phyloP scores from a whole-genome alignment of 1,140 invertebrate genomes.

The Papilio xuthus region DNA sequence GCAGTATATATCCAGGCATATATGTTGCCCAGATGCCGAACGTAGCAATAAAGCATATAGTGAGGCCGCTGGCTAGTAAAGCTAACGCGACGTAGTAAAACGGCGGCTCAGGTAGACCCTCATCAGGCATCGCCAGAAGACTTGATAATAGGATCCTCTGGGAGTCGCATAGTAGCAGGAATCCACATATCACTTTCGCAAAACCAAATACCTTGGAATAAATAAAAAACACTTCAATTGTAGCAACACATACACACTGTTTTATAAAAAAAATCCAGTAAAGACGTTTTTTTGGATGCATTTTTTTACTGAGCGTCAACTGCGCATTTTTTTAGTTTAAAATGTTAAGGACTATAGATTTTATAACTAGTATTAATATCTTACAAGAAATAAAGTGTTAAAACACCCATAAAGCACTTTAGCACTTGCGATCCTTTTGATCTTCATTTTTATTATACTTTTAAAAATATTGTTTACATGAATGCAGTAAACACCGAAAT shows the following conservation, averaged over 20 bases:
- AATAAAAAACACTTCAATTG: slow-evolving; percentile 29
- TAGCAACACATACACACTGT: not conserved
- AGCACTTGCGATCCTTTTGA: slow-evolving; percentile 67
- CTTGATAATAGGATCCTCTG: slow-evolving; percentile 86
- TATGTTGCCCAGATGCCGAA: slow-evolving; percentile 91
- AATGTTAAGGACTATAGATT: not conserved
- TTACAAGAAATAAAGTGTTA: slow-evolving; percentile 79
- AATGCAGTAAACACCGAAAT: slow-evolving; percentile 46
- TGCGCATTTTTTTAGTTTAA: not conserved
- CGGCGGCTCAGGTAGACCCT: slow-evolving; percentile 84
- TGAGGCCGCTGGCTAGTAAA: slow-evolving; percentile 84
- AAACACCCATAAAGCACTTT: slow-evolving; percentile 77
- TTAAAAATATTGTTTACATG: slow-evolving; percentile 7
- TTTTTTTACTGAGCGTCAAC: not conserved
- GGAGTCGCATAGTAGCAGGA: slow-evolving; percentile 86
- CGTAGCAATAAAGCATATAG: slow-evolving; percentile 85
- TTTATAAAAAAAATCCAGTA: not conserved
- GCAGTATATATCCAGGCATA: slow-evolving; percentile 86
- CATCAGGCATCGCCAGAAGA: slow-evolving; percentile 83
- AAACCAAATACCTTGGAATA: slow-evolving; percentile 85
- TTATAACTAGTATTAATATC: slow-evolving; percentile 42
- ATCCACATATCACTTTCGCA: slow-evolving; percentile 85
- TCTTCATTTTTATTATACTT: slow-evolving; percentile 54
- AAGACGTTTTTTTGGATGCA: too few relatives aligned
- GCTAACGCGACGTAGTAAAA: slow-evolving; percentile 88